Percentiles rank a stretch among this genome's conserved stretches.
These are phyloP conservation scores for Acipenser ruthenus DNA, from an alignment of 2,797 vertebrate species.

Conservation along the genomic window DNA sequence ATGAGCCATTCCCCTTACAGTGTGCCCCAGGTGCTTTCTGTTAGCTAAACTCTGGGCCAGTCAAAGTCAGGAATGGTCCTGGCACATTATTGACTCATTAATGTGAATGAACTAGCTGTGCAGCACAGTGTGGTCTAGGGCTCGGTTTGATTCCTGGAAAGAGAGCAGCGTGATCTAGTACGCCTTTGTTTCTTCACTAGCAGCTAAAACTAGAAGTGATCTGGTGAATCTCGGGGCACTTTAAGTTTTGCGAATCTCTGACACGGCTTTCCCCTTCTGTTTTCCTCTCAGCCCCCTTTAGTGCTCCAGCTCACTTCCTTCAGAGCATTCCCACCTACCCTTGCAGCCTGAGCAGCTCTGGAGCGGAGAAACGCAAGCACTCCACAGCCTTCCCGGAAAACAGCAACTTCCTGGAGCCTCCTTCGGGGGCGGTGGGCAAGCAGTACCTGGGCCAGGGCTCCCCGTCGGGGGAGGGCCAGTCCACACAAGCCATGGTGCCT, in stretches of 20 bases:
- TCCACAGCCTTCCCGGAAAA: slow-evolving; percentile 79
- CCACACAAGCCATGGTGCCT: slow-evolving; percentile 84
- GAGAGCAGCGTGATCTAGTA: too few species aligned
- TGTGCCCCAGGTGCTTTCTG: too few species aligned
- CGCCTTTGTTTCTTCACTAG: too few species aligned
- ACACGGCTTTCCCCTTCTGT: not conserved
- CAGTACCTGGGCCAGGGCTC: slow-evolving; percentile 74
- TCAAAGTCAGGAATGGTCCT: too few species aligned
- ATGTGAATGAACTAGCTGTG: too few species aligned
- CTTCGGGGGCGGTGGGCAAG: slow-evolving; percentile 68
- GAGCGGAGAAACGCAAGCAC: slow-evolving; percentile 85
- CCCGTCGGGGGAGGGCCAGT: slow-evolving; percentile 72
- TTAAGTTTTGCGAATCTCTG: not conserved
- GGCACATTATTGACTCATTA: too few species aligned
- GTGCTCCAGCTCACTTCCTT: slow-evolving; percentile 77
- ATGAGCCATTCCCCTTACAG: too few species aligned
- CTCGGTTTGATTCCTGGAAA: not conserved
- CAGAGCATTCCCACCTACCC: slow-evolving; percentile 86
- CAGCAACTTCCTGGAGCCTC: slow-evolving; percentile 71
- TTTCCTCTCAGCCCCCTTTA: slow-evolving; percentile 70
- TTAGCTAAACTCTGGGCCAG: too few species aligned
- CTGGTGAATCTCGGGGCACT: too few species aligned
- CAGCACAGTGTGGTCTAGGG: too few species aligned
- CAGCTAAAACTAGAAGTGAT: too few species aligned
- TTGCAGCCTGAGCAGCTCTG: slow-evolving; percentile 64